phyloP scores from a whole-genome alignment of 1,140 invertebrate species.

The Caerostris darwini region DNA sequence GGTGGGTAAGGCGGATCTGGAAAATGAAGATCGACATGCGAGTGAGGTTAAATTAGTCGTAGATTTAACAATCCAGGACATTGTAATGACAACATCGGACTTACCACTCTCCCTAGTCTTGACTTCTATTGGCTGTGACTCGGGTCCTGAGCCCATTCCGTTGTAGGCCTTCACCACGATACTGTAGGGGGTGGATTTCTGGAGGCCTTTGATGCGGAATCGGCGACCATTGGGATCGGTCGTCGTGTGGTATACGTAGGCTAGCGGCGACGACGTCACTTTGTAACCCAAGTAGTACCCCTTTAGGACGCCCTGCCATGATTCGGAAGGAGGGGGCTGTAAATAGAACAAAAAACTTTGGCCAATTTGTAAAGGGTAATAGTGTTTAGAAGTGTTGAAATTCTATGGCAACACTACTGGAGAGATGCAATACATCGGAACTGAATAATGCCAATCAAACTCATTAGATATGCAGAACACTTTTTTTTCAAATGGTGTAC shows the following conservation, averaged over 20 bases:
- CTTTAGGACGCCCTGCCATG: slow-evolving; percentile 96
- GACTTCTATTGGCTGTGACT: slow-evolving; percentile 79
- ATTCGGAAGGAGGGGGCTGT: slow-evolving; percentile 89
- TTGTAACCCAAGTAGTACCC: slow-evolving; percentile 85
- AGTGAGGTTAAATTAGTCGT: not conserved
- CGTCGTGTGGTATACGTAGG: slow-evolving; percentile 67
- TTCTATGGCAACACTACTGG: no score
- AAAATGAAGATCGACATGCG: not conserved
- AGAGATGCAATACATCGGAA: no score
- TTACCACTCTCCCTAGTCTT: slow-evolving; percentile 79
- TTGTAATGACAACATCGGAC: not conserved
- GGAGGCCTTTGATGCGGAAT: slow-evolving; percentile 74
- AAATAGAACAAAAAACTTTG: not conserved
- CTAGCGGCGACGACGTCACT: slow-evolving; percentile 45
- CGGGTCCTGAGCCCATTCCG: slow-evolving; percentile 79
- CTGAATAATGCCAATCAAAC: no score
- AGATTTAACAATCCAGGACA: not conserved
- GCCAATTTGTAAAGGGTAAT: no score
- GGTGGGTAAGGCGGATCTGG: slow-evolving; percentile 76
- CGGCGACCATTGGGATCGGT: slow-evolving; percentile 35
- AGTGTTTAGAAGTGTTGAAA: no score
- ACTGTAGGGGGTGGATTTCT: slow-evolving; percentile 79
- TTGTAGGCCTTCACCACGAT: slow-evolving; percentile 80
- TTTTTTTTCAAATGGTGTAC: no score
- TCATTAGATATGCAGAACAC: no score